Conservation (phyloP, 2,888 invertebrate genomes). For the Tipula unca region DNA sequence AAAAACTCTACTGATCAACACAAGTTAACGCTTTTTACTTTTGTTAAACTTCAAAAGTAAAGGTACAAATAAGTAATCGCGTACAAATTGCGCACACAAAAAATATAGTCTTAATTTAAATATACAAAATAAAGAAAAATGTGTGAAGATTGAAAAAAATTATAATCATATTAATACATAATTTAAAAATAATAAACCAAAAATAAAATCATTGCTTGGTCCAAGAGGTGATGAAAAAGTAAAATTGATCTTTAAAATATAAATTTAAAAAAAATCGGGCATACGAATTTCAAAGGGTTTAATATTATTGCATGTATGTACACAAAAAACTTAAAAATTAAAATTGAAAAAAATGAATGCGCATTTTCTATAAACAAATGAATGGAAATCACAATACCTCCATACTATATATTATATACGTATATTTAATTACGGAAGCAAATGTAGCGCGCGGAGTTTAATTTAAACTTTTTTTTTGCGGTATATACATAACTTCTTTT, state of each 20-base stretch:
- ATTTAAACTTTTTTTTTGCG: not conserved
- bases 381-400: constrained; percentile 16
- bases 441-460: not conserved
- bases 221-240: constrained; percentile 17
- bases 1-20: too few relatives aligned
- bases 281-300: not conserved
- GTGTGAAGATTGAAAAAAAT: not conserved
- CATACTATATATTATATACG: not conserved
- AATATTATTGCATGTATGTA: not conserved
- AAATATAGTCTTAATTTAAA: not conserved
- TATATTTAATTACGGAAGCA: not conserved
- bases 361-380: not conserved
- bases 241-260: not conserved
- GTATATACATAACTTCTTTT: not conserved
- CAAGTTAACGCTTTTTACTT: too few relatives aligned
- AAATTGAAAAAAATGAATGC: not conserved
- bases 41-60: too few relatives aligned
- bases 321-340: not conserved
- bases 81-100: not conserved
- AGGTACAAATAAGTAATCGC: too few relatives aligned
- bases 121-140: not conserved
- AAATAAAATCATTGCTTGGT: constrained; percentile 14
- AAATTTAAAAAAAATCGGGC: not conserved
- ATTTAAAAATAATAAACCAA: not conserved
- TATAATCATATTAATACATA: not conserved